Evolutionary conservation across 2,797 vertebrate species (phyloP).

Genomic region (Geotrypetes seraphini): DNA sequence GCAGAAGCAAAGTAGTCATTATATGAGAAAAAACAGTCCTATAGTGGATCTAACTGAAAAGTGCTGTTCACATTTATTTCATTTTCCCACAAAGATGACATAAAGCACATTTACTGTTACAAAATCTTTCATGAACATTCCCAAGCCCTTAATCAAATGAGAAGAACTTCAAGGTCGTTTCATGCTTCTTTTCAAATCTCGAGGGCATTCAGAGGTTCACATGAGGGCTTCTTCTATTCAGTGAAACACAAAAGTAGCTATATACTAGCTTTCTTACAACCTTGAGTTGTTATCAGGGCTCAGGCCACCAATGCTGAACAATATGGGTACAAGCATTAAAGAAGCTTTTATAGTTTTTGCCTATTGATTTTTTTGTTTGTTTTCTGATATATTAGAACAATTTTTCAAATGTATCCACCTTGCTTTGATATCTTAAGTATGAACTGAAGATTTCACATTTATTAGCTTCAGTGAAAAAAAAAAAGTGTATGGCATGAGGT

Average conservation of each 20-base stretch:
- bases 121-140: slow-evolving; percentile 27
- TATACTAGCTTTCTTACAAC: slow-evolving; percentile 37
- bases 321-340: slow-evolving; percentile 51
- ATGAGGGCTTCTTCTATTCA: slow-evolving; percentile 13
- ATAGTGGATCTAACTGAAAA: background rate
- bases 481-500: slow-evolving; percentile 12
- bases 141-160: slow-evolving; percentile 24
- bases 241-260: slow-evolving; percentile 21
- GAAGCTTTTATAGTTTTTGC: slow-evolving; percentile 53
- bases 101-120: background rate
- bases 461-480: slow-evolving; percentile 39
- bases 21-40: background rate
- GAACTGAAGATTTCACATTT: slow-evolving; percentile 53
- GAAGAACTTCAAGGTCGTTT: slow-evolving; percentile 12
- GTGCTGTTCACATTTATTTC: background rate
- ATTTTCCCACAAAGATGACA: slow-evolving; percentile 10
- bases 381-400: slow-evolving; percentile 56
- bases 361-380: slow-evolving; percentile 67
- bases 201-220: slow-evolving; percentile 15
- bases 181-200: slow-evolving; percentile 10
- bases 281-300: slow-evolving; percentile 38
- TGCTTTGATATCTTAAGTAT: slow-evolving; percentile 51
- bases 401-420: slow-evolving; percentile 52
- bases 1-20: no score
- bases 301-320: slow-evolving; percentile 37